Conservation (phyloP, 2,888 invertebrate genomes). For the Hipparchia semele region DNA sequence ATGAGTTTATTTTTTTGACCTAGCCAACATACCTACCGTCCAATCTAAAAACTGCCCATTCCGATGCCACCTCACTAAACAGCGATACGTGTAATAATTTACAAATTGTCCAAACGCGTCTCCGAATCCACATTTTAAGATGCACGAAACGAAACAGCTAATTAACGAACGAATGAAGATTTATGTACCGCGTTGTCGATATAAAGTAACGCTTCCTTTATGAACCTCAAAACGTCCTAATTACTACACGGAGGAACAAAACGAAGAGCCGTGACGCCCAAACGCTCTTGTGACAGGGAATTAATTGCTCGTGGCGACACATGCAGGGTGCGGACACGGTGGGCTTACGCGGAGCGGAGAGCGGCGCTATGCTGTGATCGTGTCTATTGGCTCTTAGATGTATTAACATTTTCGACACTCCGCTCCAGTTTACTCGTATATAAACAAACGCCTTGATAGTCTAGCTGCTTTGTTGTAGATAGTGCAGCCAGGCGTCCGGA, state of each 20-base stretch:
- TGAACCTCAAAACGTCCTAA: constrained; percentile 83
- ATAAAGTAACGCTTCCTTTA: constrained; percentile 82
- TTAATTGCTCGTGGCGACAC: constrained; percentile 81
- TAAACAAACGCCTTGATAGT: constrained; percentile 1
- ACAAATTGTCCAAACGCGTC: constrained; percentile 35
- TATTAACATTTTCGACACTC: constrained; percentile 15
- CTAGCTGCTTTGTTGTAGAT: not conserved
- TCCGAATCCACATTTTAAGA: constrained; percentile 39
- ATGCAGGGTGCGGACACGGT: constrained; percentile 56
- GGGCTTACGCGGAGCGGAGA: constrained; percentile 45
- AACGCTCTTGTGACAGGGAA: constrained; percentile 82
- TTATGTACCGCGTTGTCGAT: constrained; percentile 81
- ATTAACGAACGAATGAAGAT: constrained; percentile 80
- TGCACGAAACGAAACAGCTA: constrained; percentile 55
- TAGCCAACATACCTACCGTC: not conserved
- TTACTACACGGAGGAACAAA: constrained; percentile 80
- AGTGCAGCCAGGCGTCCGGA: too few relatives aligned
- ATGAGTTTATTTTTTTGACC: too few relatives aligned
- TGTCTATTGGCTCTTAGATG: constrained; percentile 13
- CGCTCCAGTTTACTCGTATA: not conserved
- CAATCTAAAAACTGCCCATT: not conserved
- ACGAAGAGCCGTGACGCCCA: constrained; percentile 77
- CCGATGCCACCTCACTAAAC: constrained; percentile 5
- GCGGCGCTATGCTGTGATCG: constrained; percentile 13
- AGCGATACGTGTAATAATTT: constrained; percentile 26